A percentile compares a stretch with the other conserved stretches of the same genome.
phyloP scores from a whole-genome alignment of 2,113 vertebrate species.

The Psammodynastes pulverulentus region DNA sequence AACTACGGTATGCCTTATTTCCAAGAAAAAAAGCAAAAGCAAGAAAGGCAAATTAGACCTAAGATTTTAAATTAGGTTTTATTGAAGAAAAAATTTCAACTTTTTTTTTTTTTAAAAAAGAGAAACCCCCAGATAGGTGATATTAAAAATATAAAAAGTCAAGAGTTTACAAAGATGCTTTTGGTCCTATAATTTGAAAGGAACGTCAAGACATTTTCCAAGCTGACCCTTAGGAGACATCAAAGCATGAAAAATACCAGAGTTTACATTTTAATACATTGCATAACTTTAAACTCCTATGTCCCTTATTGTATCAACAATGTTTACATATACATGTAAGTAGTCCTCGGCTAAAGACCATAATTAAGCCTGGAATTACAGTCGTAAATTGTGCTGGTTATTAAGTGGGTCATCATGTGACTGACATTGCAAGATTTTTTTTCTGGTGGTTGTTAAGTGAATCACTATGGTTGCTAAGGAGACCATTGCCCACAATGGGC shows the following conservation, averaged over 20 bases:
- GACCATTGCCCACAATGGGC: not conserved
- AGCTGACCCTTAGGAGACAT: rapidly evolving
- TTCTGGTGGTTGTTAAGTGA: not conserved
- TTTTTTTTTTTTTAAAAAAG: not conserved
- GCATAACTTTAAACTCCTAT: not conserved
- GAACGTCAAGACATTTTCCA: not conserved
- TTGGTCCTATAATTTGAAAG: not conserved
- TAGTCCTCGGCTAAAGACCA: not conserved
- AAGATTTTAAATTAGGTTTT: not conserved
- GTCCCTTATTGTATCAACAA: not conserved
- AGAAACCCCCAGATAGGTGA: not conserved
- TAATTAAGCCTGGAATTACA: not conserved
- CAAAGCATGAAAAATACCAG: rapidly evolving
- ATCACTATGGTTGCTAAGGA: not conserved
- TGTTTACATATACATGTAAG: not conserved
- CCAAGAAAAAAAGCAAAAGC: too few relatives aligned
- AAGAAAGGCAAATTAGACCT: not conserved
- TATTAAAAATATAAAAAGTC: constrained; percentile 4
- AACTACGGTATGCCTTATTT: not conserved
- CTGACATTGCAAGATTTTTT: not conserved
- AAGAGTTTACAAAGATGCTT: constrained; percentile 12
- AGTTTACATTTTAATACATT: rapidly evolving
- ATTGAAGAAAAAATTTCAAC: not conserved
- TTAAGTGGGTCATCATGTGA: not conserved
- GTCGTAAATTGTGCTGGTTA: not conserved